Evolutionary conservation across 1,140 invertebrate species (phyloP), one percentile per base, ranked within the genome.

Genomic region (Lepidurus couesii): DNA sequence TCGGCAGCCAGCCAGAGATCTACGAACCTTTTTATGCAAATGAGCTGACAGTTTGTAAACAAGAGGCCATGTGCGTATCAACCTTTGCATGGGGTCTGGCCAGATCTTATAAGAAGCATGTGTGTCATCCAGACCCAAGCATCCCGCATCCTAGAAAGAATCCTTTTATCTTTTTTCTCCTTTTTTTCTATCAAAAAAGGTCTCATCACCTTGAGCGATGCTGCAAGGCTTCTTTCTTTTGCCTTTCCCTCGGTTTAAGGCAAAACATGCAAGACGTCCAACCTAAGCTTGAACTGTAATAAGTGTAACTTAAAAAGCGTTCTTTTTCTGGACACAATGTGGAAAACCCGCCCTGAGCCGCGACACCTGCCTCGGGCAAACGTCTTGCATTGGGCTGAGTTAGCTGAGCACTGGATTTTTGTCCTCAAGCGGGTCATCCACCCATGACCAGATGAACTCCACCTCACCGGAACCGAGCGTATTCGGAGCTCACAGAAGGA

Each of bases 391-490:
- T 65, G 53, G 21, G 21, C 21, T 65, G 53, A 65, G 53, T 65
- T 65, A 21, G n/a, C 53, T 21, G 53, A 21, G 13, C 53, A n/a
- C 2, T 65, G 53, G 53, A 65, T 21, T 65, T 65, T 65, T 65
- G 53, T 65, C 53, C 53, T 65, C 53, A 65, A 65, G 53, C 53
- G 53, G 53, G 53, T 65, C 53, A 65, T 65, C 53, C 53, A 65
- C 53, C 53, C 53, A 65, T 65, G 53, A 65, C 53, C 53, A 65
- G 53, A 65, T 65, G 53, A 65, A 65, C 53, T 65, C 53, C 53
- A 65, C 53, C 53, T 21, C 53, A 65, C 53, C 53, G 53, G 53
- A 65, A 65, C 53, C 16, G 53, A 65, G 53, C 16, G 21, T 21
- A 65, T 9, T 65, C 53, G 53, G 53, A 65, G 53, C 13, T 21